Evolutionary conservation across 2,888 invertebrate species (phyloP), one percentile per base, ranked within the genome.

Genomic region (Carcina quercana): DNA sequence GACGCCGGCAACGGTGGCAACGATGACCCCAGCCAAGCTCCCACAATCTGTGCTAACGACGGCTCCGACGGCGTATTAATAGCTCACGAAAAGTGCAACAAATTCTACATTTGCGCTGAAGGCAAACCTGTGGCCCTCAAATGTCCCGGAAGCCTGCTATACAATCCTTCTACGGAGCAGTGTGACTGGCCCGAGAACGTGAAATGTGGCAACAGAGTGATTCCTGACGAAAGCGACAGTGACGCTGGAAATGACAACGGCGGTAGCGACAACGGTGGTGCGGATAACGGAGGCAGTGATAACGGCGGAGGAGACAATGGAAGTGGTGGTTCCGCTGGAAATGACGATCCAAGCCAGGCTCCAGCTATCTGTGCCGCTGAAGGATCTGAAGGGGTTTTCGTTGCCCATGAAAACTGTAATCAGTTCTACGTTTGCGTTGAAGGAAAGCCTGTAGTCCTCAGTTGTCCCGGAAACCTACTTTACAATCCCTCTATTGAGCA

Each of bases 331-430:
- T n/a, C n/a, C n/a, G 21, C 33, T 13, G 47, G 52, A 20, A 49
- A 47, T 14, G 42, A 45, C 15, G 31, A 31, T n/a, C 30, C 30
- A 10, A 26, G 5, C 13, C 47, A 60, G 37, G 65, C 62, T 2
- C 51, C 53, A 1, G 38, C 30, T 3, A 56, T 61, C 25, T 69
- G 68, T 25, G 54, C 53, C 3, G 42, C 36, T 13, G 33, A 37
- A 1, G 50, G 42, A 1, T 60, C 62, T 2, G 52, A 55, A 5
- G 58, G 62, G 5, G 30, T 43, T 2, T 37, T 60, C 2, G 43
- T 66, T 1, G 62, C 59, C 13, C 59, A 67, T 15, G 57, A 63
- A 36, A 49, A 53, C 28, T 67, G 68, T 33, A 56, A 61, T 29
- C 47, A 59, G 30, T 68, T 59, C 43, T 67, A 65, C 37, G 46